phyloP scores from a whole-genome alignment of 2,888 invertebrate species.

The Dicyrtoma fusca region DNA sequence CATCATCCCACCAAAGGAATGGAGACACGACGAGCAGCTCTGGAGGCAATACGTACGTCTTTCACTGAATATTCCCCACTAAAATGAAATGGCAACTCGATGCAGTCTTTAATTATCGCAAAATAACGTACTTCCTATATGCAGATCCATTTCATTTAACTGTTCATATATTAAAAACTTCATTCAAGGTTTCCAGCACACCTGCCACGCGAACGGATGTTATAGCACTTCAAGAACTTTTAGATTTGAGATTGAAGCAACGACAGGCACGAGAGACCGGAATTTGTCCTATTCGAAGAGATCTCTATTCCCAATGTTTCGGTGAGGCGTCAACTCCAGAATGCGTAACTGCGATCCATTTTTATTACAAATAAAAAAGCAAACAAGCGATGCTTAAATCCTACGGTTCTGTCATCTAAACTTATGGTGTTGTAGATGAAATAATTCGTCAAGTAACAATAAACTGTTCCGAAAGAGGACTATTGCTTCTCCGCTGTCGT shows the following conservation, averaged over 20 bases:
- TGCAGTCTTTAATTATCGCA: neutral
- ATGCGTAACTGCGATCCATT: too few species aligned
- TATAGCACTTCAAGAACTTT: slow-evolving; percentile 91
- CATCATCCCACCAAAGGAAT: slow-evolving; percentile 90
- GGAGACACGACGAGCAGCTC: slow-evolving; percentile 92
- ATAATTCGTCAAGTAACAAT: slow-evolving; percentile 93
- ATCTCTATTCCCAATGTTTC: slow-evolving; percentile 94
- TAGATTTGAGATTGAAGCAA: slow-evolving; percentile 86
- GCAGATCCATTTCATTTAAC: too few species aligned
- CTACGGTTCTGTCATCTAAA: too few species aligned
- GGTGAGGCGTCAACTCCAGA: slow-evolving; percentile 63
- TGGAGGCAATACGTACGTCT: slow-evolving; percentile 78
- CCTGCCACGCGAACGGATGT: slow-evolving; percentile 96
- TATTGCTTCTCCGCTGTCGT: slow-evolving; percentile 86
- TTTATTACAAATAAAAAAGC: too few species aligned
- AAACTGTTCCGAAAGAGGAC: slow-evolving; percentile 93
- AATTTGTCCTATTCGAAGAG: slow-evolving; percentile 90
- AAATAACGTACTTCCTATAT: neutral
- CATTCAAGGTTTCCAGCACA: slow-evolving; percentile 81
- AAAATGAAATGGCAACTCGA: neutral
- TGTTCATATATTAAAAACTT: neutral
- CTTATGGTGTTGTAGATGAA: slow-evolving; percentile 69
- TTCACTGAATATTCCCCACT: too few species aligned
- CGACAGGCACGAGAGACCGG: slow-evolving; percentile 95
- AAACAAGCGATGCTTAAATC: too few species aligned